Evolutionary conservation across 2,797 vertebrate genomes (phyloP), one percentile per base, ranked within the genome.

Genomic region (Buceros bicornis): DNA sequence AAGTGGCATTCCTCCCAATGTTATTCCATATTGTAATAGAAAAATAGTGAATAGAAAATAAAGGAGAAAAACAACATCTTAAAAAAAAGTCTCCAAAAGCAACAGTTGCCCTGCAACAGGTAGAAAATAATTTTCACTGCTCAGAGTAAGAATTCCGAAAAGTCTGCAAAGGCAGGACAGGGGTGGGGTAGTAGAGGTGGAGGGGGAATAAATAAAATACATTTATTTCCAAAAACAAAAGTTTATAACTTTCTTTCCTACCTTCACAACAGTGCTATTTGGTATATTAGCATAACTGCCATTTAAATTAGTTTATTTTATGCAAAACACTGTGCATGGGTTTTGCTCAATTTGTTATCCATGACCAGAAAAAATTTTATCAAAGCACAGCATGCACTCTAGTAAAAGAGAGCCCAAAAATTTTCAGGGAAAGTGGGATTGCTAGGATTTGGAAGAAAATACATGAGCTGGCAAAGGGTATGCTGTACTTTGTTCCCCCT

Each of bases 261-360:
- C 4, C 8, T 2, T 48, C 20, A 47, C 20, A 78, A 58, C 3
- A 28, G 4, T 2, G 0, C 56, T 82, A 53, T 45, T 47, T 84
- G 29, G 0, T n/a, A 25, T 24, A 8, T 28, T 13, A 76, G 10
- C 5, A 13, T 33, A 80, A 16, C 15, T 65, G 24, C 5, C 16
- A 8, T 25, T 16, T 28, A 57, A 24, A 62, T 33, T 24, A 37
- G 4, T 40, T 84, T 42, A 18, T 31, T 11, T 10, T 33, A 64
- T 8, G 4, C 5, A 45, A 80, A 85, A 77, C 3, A n/a, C 1
- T 45, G 13, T 33, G 29, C 12, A 37, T 9, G 1, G 3, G 0
- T 65, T 69, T 60, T 73, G 16, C 19, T 31, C 13, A 25, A 5
- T 71, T 72, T 76, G 2, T 64, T 56, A 35, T 21, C 17, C 21